These are phyloP conservation scores for Zele albiditarsus DNA, from an alignment of 2,888 invertebrate species.

Conservation along the genomic window DNA sequence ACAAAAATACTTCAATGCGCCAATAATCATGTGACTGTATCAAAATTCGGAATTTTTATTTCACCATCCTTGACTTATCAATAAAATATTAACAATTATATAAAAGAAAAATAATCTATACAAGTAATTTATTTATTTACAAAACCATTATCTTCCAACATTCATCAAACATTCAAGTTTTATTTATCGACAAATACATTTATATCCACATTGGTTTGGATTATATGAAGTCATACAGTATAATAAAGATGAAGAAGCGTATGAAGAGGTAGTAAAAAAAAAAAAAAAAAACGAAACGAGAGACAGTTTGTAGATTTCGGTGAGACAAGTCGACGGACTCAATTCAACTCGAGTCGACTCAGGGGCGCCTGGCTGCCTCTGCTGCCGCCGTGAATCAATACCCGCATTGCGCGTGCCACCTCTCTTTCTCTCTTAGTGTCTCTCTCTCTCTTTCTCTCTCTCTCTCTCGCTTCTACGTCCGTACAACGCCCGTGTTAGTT, in stretches of 20 bases:
- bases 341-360: slow-evolving; percentile 70
- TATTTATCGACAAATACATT: background rate
- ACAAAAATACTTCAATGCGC: slow-evolving; percentile 48
- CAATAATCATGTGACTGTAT: slow-evolving; percentile 18
- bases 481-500: slow-evolving; percentile 33
- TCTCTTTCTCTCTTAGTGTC: slow-evolving; percentile 68
- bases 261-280: background rate
- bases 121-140: background rate
- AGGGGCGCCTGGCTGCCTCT: slow-evolving; percentile 75
- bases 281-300: slow-evolving; percentile 32
- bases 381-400: slow-evolving; percentile 74
- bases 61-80: background rate
- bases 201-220: background rate
- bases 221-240: slow-evolving; percentile 10
- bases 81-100: background rate
- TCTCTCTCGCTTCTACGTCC: slow-evolving; percentile 71
- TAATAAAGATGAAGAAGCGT: background rate
- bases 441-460: slow-evolving; percentile 68
- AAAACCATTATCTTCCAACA: slow-evolving; percentile 39
- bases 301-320: slow-evolving; percentile 45
- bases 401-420: slow-evolving; percentile 73
- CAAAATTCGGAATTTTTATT: background rate
- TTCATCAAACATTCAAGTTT: background rate
- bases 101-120: background rate
- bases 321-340: slow-evolving; percentile 62